These are phyloP conservation scores for Apostichopus californicus DNA, from an alignment of 35 echinoderm and acorn worm genomes.

Conservation along the genomic window DNA sequence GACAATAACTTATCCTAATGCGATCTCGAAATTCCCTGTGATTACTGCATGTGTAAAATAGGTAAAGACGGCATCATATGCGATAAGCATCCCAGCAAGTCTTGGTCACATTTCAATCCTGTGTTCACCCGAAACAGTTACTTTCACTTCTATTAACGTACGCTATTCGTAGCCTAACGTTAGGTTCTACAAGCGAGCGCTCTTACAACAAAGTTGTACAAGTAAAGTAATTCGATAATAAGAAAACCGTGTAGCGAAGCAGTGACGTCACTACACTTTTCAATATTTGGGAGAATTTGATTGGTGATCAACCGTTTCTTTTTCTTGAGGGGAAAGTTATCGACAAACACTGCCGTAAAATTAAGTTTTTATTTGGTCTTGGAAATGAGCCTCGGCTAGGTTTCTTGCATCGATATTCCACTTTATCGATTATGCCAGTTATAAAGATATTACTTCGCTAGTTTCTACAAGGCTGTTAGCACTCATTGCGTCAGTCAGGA, in stretches of 20 bases:
- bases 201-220: neutral
- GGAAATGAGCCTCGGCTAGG: neutral
- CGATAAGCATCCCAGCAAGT: constrained; percentile 1
- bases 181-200: neutral
- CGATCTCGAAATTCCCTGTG: neutral
- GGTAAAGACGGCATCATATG: neutral
- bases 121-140: neutral
- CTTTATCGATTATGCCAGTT: neutral
- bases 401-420: neutral
- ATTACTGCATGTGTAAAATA: neutral
- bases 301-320: neutral
- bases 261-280: neutral
- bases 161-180: neutral
- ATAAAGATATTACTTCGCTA: neutral
- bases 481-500: neutral
- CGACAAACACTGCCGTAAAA: neutral
- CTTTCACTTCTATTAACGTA: neutral
- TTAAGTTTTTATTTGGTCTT: neutral
- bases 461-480: neutral
- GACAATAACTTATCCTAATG: neutral
- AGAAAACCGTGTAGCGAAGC: neutral
- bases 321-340: neutral
- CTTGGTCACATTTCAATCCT: constrained; percentile 12
- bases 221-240: neutral
- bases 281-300: neutral